Conservation (phyloP, 2,888 invertebrate species). For the Andricus quercusramuli region DNA sequence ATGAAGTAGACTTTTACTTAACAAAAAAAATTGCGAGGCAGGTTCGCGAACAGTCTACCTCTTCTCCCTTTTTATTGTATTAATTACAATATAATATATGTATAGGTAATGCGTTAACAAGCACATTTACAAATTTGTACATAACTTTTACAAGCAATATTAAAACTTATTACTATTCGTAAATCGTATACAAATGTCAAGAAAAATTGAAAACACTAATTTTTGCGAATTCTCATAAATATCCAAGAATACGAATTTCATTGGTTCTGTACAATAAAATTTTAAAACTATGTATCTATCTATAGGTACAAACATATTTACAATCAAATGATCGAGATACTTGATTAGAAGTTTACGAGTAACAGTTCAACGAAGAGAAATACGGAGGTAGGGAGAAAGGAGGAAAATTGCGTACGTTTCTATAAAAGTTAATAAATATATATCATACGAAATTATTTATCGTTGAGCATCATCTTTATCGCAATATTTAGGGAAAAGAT, state of each 20-base stretch:
- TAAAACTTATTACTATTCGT: slow-evolving; percentile 28
- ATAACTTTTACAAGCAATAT: slow-evolving; percentile 42
- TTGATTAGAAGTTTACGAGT: not conserved
- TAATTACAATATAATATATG: slow-evolving; percentile 42
- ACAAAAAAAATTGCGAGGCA: slow-evolving; percentile 2
- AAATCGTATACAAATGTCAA: not conserved
- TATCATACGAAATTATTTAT: not conserved
- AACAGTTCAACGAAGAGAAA: not conserved
- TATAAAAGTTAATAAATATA: not conserved
- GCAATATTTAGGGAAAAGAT: slow-evolving; percentile 1
- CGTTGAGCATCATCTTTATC: slow-evolving; percentile 19
- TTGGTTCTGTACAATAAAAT: slow-evolving; percentile 9
- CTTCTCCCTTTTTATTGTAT: slow-evolving; percentile 35
- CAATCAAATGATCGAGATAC: slow-evolving; percentile 17
- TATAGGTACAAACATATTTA: not conserved
- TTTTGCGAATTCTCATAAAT: slow-evolving; percentile 1
- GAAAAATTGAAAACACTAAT: not conserved
- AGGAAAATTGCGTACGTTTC: not conserved
- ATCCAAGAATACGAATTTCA: slow-evolving; percentile 11
- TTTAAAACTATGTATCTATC: not conserved
- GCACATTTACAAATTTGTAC: slow-evolving; percentile 46
- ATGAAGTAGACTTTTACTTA: slow-evolving; percentile 25
- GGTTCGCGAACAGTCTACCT: not conserved
- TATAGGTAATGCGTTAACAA: slow-evolving; percentile 43
- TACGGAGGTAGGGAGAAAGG: slow-evolving; percentile 3